Conservation (phyloP, 2,113 vertebrate genomes). For the Ondatra zibethicus region DNA sequence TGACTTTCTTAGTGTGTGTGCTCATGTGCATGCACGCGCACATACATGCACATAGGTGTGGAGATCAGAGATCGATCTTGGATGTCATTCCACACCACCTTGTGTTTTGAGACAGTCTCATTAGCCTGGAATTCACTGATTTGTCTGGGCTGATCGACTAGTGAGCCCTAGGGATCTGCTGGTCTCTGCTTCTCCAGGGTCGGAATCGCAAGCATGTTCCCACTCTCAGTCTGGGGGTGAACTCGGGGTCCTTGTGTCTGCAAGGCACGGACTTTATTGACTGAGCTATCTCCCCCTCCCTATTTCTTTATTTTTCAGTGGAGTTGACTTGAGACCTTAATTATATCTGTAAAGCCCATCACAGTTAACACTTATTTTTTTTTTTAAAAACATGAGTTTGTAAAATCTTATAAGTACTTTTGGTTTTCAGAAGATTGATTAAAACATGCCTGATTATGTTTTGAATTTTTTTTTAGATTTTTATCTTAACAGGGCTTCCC, state of each 20-base stretch:
- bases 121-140: neutral
- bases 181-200: neutral
- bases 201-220: neutral
- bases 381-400: neutral
- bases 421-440: neutral
- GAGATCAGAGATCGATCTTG: neutral
- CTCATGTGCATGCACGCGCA: neutral
- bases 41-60: neutral
- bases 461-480: neutral
- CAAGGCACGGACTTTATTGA: neutral
- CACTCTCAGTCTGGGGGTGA: too few relatives aligned
- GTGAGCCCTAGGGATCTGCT: neutral
- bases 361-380: neutral
- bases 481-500: neutral
- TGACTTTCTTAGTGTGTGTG: neutral
- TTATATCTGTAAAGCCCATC: neutral
- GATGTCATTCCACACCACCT: neutral
- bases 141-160: neutral
- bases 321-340: neutral
- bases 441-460: neutral
- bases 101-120: neutral
- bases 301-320: neutral
- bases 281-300: neutral
- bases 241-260: neutral
- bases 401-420: neutral